phyloP scores from a whole-genome alignment of 2,113 vertebrate species.

The Pyxicephalus adspersus region DNA sequence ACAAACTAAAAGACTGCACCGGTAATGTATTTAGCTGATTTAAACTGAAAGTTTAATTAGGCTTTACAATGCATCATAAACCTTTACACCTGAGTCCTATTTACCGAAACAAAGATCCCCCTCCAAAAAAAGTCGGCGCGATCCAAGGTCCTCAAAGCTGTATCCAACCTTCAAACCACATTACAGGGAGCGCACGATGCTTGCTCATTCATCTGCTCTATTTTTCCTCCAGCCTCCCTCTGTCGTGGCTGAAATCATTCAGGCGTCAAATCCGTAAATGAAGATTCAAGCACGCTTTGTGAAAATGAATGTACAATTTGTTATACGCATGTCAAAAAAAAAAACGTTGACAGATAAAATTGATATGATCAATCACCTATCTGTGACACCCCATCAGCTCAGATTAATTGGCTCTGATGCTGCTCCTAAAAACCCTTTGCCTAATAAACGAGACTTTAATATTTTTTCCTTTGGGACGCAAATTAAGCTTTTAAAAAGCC shows the following conservation, averaged over 20 bases:
- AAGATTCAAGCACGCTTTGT: not conserved
- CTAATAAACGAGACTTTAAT: not conserved
- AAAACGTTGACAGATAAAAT: not conserved
- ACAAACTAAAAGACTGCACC: no score
- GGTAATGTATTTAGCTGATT: no score
- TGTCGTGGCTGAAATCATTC: not conserved
- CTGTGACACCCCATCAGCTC: not conserved
- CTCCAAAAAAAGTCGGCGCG: not conserved
- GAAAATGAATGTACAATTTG: not conserved
- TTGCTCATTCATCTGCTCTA: not conserved
- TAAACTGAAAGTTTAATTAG: no score
- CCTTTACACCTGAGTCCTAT: no score
- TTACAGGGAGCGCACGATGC: not conserved
- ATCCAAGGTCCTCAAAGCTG: not conserved
- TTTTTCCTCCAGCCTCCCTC: not conserved
- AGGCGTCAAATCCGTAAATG: slow-evolving; percentile 9
- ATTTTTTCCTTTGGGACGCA: not conserved
- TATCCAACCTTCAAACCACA: not conserved
- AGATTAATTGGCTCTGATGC: not conserved
- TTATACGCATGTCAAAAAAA: not conserved
- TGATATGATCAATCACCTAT: not conserved
- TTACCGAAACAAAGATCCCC: not conserved
- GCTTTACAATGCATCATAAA: no score
- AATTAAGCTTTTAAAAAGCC: not conserved
- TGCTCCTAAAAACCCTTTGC: not conserved